Percentiles rank a stretch among this genome's conserved stretches.
Evolutionary conservation across 2,113 vertebrate species (phyloP).

Genomic region (Lophochroa leadbeateri): DNA sequence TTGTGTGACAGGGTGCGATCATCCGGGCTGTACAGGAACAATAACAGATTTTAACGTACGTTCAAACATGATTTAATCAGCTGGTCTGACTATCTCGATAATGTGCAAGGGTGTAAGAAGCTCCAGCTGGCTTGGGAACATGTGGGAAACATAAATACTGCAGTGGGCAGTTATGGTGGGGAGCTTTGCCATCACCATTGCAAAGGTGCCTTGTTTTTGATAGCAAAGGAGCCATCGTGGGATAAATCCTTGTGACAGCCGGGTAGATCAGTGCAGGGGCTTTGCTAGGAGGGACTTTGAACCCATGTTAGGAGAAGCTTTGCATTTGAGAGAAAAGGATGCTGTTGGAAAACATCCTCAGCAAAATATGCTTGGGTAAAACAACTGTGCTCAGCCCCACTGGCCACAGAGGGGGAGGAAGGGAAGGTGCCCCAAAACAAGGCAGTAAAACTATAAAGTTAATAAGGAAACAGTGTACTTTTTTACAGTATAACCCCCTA

Average conservation of each 20-base stretch:
- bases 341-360: background rate
- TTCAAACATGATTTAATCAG: conserved; percentile 60
- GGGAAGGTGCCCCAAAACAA: conserved; percentile 71
- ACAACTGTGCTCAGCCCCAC: background rate
- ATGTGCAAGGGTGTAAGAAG: conserved; percentile 49
- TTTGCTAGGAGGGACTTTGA: background rate
- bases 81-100: background rate
- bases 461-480: conserved; percentile 71
- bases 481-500: conserved; percentile 67
- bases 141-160: background rate
- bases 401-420: conserved; percentile 21
- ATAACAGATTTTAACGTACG: conserved; percentile 43
- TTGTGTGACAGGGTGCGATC: background rate
- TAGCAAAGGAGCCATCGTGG: background rate
- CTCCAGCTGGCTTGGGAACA: conserved; percentile 39
- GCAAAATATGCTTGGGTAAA: accelerated
- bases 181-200: background rate
- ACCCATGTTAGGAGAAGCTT: background rate
- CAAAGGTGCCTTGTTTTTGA: background rate
- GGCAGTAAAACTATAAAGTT: conserved; percentile 78
- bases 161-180: background rate
- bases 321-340: background rate
- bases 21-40: background rate
- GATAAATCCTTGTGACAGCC: accelerated
- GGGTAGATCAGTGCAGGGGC: accelerated